phyloP scores from a whole-genome alignment of 2,888 invertebrate species.

The Malachius bipustulatus region DNA sequence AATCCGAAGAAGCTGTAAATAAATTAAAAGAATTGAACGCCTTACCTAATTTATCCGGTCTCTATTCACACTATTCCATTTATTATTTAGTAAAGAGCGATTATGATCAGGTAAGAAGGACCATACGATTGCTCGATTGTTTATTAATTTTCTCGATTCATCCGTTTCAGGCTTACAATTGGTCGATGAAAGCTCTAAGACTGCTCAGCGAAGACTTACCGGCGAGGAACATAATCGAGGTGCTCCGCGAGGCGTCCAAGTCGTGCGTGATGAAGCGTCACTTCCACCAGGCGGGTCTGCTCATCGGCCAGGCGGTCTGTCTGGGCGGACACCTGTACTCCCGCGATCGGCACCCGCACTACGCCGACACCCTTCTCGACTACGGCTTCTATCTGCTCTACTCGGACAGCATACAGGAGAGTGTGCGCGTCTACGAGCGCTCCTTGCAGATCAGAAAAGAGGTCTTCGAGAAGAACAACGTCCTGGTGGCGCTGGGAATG shows the following conservation, averaged over 20 bases:
- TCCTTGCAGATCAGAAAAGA: constrained; percentile 60
- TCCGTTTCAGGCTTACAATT: constrained; percentile 49
- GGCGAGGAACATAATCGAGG: constrained; percentile 60
- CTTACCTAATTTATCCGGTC: constrained; percentile 49
- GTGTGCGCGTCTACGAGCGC: constrained; percentile 72
- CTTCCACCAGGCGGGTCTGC: constrained; percentile 67
- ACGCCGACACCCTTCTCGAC: constrained; percentile 75
- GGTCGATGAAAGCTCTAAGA: constrained; percentile 65
- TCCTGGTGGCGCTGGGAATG: constrained; percentile 79
- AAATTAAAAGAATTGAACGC: constrained; percentile 38
- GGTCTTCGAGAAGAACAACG: constrained; percentile 73
- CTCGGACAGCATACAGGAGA: constrained; percentile 72
- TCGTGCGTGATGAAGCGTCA: constrained; percentile 82
- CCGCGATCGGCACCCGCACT: constrained; percentile 59
- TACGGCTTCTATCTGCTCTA: constrained; percentile 86
- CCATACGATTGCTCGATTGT: no score
- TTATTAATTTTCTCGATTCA: no score
- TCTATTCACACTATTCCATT: constrained; percentile 73
- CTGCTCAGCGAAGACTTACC: constrained; percentile 53
- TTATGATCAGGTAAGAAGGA: constrained; percentile 69
- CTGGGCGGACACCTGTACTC: constrained; percentile 51
- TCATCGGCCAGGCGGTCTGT: constrained; percentile 72
- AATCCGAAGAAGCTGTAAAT: constrained; percentile 43
- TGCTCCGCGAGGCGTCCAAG: constrained; percentile 75
- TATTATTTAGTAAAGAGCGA: constrained; percentile 76